Evolutionary conservation across 2,797 vertebrate genomes (phyloP), one percentile per base, ranked within the genome.

Genomic region (Paramormyrops hopkinsi): DNA sequence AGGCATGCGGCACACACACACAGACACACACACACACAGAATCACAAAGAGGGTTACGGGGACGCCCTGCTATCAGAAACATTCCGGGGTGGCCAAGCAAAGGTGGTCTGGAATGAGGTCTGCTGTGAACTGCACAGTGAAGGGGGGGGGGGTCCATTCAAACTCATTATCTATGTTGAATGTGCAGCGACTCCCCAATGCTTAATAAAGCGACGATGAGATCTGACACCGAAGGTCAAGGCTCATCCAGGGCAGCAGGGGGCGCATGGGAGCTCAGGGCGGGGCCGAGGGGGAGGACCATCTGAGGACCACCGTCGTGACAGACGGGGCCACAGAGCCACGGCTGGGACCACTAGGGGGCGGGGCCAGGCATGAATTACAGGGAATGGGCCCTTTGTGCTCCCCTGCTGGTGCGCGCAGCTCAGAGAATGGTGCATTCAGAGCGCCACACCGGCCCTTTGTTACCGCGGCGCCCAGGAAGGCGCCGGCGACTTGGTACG

Each of bases 361-460:
- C 37, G 87, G 83, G 83, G 53, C 83, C 59, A 59, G 37, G 86
- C 69, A 54, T 88, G 86, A 90, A 92, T 87, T 92, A 90, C 88
- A 90, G 87, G 73, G 88, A 88, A 90, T 87, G 89, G 86, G 84
- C 53, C 89, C 88, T 90, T 91, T 91, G 92, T 91, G 90, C 37
- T 41, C 90, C 65, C 89, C 83, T 89, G 86, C 89, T 91, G 90
- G 90, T 91, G 88, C 90, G 90, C 88, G 89, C 88, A 62, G 56
- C 22, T 9, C 50, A 8, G 54, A 92, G 90, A 92, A 92, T 92
- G 88, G 86, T 44, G 90, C 86, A 90, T 91, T 90, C 90, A 91
- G 89, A 29, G 91, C 90, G 88, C 89, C 89, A 90, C 90, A 91
- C 90, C 65, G 88, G 89, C 73, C 89, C 90, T 90, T 92, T 92